phyloP scores from a whole-genome alignment of 2,888 invertebrate genomes.

The Mamestra brassicae region DNA sequence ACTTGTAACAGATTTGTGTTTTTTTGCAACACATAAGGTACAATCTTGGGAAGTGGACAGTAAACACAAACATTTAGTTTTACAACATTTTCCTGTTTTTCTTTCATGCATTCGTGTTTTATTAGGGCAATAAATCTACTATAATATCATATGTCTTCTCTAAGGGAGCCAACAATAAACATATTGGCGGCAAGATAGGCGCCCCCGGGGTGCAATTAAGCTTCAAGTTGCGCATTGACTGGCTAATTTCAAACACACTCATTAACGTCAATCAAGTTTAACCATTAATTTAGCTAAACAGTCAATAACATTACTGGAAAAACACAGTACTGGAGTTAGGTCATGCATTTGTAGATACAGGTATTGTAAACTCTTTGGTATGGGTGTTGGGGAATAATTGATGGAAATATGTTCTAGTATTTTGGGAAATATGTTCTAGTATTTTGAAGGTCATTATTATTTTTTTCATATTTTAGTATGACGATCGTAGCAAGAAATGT shows the following conservation, averaged over 20 bases:
- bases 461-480: too few relatives aligned
- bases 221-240: neutral
- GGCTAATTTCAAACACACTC: neutral
- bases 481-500: too few relatives aligned
- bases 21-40: too few relatives aligned
- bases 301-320: neutral
- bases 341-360: too few relatives aligned
- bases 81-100: slow-evolving; percentile 11
- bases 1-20: too few relatives aligned
- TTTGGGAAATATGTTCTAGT: too few relatives aligned
- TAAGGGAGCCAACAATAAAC: neutral
- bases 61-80: neutral
- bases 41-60: neutral
- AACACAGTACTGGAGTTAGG: too few relatives aligned
- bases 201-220: too few relatives aligned
- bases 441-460: too few relatives aligned
- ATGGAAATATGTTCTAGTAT: too few relatives aligned
- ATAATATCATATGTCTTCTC: neutral
- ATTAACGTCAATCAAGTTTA: neutral
- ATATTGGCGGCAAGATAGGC: neutral
- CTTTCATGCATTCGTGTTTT: neutral
- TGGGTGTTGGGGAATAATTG: too few relatives aligned
- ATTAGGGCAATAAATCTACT: slow-evolving; percentile 2
- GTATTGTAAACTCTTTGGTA: too few relatives aligned
- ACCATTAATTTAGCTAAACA: neutral